These are phyloP conservation scores for Melinaea marsaeus DNA, from an alignment of 2,888 invertebrate species.

Conservation along the genomic window DNA sequence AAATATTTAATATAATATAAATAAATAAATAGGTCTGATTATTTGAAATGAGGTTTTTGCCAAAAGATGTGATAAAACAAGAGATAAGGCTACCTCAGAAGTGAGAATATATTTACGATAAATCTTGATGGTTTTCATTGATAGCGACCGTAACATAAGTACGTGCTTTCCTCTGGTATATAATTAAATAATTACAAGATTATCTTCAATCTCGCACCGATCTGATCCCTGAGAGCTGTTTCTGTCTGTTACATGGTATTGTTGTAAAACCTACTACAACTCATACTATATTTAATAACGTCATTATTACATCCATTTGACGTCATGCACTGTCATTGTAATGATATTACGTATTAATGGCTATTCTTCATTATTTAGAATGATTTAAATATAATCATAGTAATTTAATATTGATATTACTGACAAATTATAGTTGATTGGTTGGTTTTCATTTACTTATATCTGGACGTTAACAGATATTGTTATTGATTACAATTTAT, in stretches of 20 bases:
- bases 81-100: slow-evolving; percentile 6
- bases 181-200: slow-evolving; percentile 28
- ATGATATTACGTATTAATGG: no score
- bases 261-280: background rate
- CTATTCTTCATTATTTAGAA: no score
- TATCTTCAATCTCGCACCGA: slow-evolving; percentile 20
- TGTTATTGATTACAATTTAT: no score
- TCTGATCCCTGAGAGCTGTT: slow-evolving; percentile 17
- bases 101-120: slow-evolving; percentile 24
- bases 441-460: no score
- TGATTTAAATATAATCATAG: no score
- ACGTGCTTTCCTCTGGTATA: slow-evolving; percentile 22
- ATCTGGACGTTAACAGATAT: no score
- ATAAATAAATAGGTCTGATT: background rate
- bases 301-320: no score
- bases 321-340: no score
- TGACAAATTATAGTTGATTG: no score
- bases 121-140: slow-evolving; percentile 28
- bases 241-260: background rate
- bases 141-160: slow-evolving; percentile 22
- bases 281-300: background rate
- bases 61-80: background rate
- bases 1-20: no score
- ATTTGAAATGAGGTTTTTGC: background rate
- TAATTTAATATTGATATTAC: no score